Evolutionary conservation across 2,888 invertebrate genomes (phyloP).

Genomic region (Caenorhabditis sp.): DNA sequence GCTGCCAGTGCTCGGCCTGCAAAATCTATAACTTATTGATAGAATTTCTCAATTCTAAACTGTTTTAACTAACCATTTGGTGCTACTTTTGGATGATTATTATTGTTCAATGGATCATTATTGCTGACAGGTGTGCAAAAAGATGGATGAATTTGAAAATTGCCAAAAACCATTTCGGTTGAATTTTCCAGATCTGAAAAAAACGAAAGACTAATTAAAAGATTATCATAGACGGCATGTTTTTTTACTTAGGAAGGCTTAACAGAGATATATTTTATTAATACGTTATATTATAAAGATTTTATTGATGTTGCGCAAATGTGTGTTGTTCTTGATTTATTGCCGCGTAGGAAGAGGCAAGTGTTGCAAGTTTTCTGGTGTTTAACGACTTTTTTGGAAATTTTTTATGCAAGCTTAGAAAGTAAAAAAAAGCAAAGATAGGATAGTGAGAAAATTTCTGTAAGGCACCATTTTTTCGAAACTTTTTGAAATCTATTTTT

Average conservation of each 20-base stretch:
- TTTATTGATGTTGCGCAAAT: neutral
- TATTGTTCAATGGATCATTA: constrained; percentile 40
- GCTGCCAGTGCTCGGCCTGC: constrained; percentile 47
- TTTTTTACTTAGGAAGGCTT: neutral
- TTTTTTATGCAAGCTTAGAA: neutral
- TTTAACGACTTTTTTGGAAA: neutral
- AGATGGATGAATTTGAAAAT: constrained; percentile 37
- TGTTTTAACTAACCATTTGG: constrained; percentile 34
- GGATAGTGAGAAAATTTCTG: too few species aligned
- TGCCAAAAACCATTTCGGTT: constrained; percentile 46
- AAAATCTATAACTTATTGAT: neutral
- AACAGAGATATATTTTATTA: neutral
- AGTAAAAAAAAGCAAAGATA: too few species aligned
- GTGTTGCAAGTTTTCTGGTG: constrained; percentile 1
- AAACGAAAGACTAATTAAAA: neutral
- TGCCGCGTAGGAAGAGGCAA: neutral
- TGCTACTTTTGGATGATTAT: constrained; percentile 45
- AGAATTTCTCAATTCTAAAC: neutral
- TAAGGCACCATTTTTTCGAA: too few species aligned
- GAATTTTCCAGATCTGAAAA: constrained; percentile 38
- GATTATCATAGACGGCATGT: too few species aligned
- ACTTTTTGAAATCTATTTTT: neutral
- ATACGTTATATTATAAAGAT: too few species aligned
- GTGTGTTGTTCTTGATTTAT: neutral
- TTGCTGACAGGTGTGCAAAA: constrained; percentile 36